phyloP scores from a whole-genome alignment of 1,140 invertebrate species.

The Saccostrea cuccullata region DNA sequence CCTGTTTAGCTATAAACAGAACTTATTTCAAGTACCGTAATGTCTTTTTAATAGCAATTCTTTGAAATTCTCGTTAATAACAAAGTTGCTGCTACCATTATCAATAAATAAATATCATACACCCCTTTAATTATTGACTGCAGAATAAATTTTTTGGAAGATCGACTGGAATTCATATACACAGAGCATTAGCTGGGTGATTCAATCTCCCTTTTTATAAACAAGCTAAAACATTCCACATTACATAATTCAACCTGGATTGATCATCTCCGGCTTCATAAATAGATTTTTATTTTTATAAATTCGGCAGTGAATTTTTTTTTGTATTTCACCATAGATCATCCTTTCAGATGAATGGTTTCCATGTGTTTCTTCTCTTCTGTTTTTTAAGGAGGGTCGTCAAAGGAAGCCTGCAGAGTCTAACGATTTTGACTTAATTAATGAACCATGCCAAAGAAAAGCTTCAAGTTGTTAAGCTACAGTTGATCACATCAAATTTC shows the following conservation, averaged over 20 bases:
- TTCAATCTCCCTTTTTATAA: not conserved
- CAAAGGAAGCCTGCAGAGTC: not conserved
- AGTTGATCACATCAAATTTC: conserved; percentile 31
- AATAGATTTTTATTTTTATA: conserved; percentile 25
- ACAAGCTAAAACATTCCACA: not conserved
- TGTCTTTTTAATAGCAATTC: no score
- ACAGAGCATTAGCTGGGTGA: not conserved
- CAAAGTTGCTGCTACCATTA: no score
- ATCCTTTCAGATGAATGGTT: not conserved
- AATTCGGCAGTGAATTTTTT: not conserved
- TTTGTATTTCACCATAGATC: not conserved
- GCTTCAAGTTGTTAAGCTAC: conserved; percentile 13
- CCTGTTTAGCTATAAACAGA: no score
- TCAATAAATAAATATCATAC: no score
- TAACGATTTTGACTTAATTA: conserved; percentile 26
- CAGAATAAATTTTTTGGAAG: no score
- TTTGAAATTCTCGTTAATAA: no score
- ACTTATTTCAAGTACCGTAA: no score
- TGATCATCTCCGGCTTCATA: conserved; percentile 11
- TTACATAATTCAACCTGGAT: conserved; percentile 9
- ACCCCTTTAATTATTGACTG: no score
- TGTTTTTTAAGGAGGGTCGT: not conserved
- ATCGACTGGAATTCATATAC: no score
- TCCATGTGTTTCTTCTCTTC: conserved; percentile 5
- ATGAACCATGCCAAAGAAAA: conserved; percentile 30